These are phyloP conservation scores for Onychostruthus taczanowskii DNA, from an alignment of 2,113 vertebrate species.

Conservation along the genomic window DNA sequence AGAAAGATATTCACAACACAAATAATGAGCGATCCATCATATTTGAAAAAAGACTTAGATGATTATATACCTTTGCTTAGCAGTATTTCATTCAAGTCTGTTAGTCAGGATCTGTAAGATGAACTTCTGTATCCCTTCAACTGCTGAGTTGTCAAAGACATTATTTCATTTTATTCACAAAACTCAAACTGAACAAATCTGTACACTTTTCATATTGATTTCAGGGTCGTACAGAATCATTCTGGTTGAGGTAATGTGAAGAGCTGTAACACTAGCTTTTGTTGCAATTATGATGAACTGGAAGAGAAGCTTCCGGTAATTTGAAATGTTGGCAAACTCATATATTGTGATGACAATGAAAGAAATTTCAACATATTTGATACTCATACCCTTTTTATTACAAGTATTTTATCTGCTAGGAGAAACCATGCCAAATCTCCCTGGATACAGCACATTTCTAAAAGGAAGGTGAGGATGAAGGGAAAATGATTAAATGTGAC, in stretches of 20 bases:
- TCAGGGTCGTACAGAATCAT: neutral
- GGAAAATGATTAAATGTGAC: neutral
- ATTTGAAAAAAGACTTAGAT: neutral
- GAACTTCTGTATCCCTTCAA: neutral
- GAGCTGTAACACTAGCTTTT: neutral
- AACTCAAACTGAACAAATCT: neutral
- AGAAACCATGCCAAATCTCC: neutral
- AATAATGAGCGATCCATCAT: neutral
- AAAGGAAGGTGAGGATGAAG: neutral
- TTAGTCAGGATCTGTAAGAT: neutral
- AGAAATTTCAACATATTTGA: neutral
- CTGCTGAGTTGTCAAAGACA: neutral
- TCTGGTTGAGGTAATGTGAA: neutral
- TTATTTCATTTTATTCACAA: neutral
- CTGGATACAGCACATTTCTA: neutral
- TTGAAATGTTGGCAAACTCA: neutral
- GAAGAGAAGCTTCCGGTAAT: neutral
- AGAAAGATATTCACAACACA: neutral
- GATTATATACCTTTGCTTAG: neutral
- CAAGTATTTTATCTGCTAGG: neutral
- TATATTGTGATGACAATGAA: neutral
- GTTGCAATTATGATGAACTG: neutral
- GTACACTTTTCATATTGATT: neutral
- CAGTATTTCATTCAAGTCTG: neutral
- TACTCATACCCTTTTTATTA: neutral